Conservation (phyloP, 1,140 invertebrate species). For the Lepidurus apus region DNA sequence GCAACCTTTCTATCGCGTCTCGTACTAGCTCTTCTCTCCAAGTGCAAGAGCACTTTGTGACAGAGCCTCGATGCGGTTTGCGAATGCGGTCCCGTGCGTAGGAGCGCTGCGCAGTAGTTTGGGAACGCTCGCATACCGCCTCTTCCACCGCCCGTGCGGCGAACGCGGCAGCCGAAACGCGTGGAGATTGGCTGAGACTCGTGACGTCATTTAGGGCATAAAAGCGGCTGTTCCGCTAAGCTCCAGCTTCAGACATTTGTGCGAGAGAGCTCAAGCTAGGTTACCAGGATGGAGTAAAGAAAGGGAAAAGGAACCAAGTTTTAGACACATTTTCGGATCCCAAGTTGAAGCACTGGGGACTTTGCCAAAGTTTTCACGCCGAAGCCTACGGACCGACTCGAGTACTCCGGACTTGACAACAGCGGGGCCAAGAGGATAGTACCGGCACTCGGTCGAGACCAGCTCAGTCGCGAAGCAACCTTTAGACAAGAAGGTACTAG, state of each 20-base stretch:
- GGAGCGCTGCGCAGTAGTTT: background rate
- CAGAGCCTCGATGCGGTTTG: background rate
- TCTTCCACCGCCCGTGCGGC: background rate
- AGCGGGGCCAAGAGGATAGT: background rate
- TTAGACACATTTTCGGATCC: too few relatives aligned
- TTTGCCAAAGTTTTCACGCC: too few relatives aligned
- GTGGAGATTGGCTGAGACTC: background rate
- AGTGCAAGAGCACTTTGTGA: constrained; percentile 13
- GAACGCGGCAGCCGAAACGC: background rate
- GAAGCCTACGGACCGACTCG: background rate
- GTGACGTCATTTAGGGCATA: constrained; percentile 7
- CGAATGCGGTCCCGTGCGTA: background rate
- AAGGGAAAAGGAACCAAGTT: background rate
- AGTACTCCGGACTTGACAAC: background rate
- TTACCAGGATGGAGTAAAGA: background rate
- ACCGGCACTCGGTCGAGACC: background rate
- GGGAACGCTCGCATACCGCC: background rate
- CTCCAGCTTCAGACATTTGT: constrained; percentile 4
- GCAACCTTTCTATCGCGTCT: background rate
- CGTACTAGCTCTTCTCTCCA: constrained; percentile 12
- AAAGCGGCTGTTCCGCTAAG: background rate
- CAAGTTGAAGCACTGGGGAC: too few relatives aligned
- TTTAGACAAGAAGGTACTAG: background rate
- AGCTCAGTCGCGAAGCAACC: constrained; percentile 1
- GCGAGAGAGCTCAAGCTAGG: background rate